Conservation (phyloP, 2,113 vertebrate species). For the Heterotilapia buettikoferi region DNA sequence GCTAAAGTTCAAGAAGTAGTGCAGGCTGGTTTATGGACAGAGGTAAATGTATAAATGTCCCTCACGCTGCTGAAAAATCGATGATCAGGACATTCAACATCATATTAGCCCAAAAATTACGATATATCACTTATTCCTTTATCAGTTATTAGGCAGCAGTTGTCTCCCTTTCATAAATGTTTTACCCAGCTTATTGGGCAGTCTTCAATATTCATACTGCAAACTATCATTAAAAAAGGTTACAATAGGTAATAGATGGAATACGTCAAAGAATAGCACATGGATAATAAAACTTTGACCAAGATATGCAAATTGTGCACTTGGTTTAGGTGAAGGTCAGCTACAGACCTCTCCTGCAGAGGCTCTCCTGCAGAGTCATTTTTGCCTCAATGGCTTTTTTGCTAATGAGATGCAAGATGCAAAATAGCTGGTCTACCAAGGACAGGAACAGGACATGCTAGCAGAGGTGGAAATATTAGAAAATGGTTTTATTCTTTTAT, state of each 20-base stretch:
- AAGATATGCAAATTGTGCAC: not conserved
- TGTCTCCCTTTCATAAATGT: not conserved
- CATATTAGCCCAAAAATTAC: not conserved
- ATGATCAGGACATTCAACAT: not conserved
- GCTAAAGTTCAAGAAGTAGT: not conserved
- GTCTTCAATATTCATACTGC: not conserved
- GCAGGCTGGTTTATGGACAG: not conserved
- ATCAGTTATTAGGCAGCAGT: not conserved
- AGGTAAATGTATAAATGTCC: not conserved
- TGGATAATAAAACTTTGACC: not conserved
- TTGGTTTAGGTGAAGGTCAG: constrained; percentile 25
- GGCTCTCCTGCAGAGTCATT: not conserved
- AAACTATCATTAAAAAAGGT: not conserved
- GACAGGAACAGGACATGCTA: constrained; percentile 15
- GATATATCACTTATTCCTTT: not conserved
- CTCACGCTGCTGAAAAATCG: not conserved
- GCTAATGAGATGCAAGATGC: constrained; percentile 59
- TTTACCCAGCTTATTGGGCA: not conserved
- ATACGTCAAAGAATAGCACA: not conserved
- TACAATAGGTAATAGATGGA: not conserved
- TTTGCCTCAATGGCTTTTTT: constrained; percentile 8
- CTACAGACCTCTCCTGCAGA: not conserved
- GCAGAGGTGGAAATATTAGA: not conserved
- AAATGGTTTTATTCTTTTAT: not conserved
- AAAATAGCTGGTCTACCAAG: constrained; percentile 27